Evolutionary conservation across 2,113 vertebrate genomes (phyloP), one percentile per base, ranked within the genome.

Genomic region (Xiphorhynchus elegans): DNA sequence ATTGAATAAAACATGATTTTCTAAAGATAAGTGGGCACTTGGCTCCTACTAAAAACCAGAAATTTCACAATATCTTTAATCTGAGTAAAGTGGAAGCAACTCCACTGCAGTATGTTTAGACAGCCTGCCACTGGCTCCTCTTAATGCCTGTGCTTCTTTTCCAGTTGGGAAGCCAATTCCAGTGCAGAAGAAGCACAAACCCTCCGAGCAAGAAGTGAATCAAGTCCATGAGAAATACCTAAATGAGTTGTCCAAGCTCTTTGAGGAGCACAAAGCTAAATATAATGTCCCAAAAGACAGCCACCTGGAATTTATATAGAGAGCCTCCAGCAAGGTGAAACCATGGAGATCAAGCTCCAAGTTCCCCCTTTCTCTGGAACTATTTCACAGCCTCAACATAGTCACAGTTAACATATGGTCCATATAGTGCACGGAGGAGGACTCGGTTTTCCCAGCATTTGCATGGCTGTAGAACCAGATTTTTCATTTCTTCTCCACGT

Each of bases 201-300:
- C 99, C 3, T 98, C 98, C 0, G 24, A 83, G 0, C 98, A 98
- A 60, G 98, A 99, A 4, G 98, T 99, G 5, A 95, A 99, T 24
- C 77, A 28, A 56, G 67, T 99, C 37, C 99, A 99, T 62, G 94
- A 98, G 91, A 96, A 49, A 21, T 99, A 99, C 76, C 97, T 99
- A 73, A 90, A 98, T 0, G 98, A 99, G 80, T 97, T 99, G 58
- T 97, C 89, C 53, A 89, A 97, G 17, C 98, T 99, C 80, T 99
- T 99, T 23, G 99, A 99, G 74, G 97, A 99, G 70, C 98, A 99
- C 95, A 99, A 99, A 97, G 93, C 86, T 66, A 97, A 98, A 84
- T 99, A 98, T 1, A 98, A 99, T 1, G 64, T 99, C 39, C 98
- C 98, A 6, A 93, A 97, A 56, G 98, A 99, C 89, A 96, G 88